These are phyloP conservation scores for Tortrix viridana DNA, from an alignment of 2,888 invertebrate genomes.

Conservation along the genomic window DNA sequence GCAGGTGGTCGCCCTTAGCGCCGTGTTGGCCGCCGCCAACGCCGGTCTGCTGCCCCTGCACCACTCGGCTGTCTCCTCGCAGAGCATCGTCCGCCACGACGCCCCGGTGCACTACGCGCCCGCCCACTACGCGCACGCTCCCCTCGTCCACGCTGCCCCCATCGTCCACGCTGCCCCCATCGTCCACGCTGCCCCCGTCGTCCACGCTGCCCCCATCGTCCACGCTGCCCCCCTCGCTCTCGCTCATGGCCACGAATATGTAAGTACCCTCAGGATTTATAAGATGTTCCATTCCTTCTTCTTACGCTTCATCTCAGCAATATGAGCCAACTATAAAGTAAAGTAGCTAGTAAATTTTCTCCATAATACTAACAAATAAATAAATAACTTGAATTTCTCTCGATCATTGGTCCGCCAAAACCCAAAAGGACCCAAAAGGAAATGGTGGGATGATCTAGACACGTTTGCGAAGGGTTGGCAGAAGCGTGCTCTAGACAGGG, in stretches of 20 bases:
- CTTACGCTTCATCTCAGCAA: too few relatives aligned
- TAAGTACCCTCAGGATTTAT: constrained; percentile 8
- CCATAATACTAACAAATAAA: too few relatives aligned
- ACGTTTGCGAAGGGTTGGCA: too few relatives aligned
- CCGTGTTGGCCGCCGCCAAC: constrained; percentile 79
- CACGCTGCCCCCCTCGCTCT: constrained; percentile 57
- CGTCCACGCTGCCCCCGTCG: constrained; percentile 63
- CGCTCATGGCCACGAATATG: constrained; percentile 47
- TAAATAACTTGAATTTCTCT: too few relatives aligned
- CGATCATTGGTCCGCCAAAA: too few relatives aligned
- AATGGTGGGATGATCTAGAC: too few relatives aligned
- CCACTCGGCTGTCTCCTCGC: constrained; percentile 79
- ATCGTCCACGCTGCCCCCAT: constrained; percentile 64
- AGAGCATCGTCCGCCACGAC: constrained; percentile 78
- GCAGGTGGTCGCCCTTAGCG: constrained; percentile 75
- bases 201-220: constrained; percentile 62
- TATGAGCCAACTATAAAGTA: too few relatives aligned
- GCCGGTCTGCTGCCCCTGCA: constrained; percentile 81
- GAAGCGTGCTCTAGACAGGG: too few relatives aligned
- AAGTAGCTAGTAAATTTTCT: too few relatives aligned
- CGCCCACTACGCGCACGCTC: constrained; percentile 59
- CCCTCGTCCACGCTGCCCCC: constrained; percentile 57
- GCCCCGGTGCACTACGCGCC: constrained; percentile 68
- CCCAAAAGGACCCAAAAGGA: too few relatives aligned
- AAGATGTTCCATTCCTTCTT: too few relatives aligned